Base-by-base conservation (phyloP, 2,888 invertebrate species). In the Aelia acuminata region DNA sequence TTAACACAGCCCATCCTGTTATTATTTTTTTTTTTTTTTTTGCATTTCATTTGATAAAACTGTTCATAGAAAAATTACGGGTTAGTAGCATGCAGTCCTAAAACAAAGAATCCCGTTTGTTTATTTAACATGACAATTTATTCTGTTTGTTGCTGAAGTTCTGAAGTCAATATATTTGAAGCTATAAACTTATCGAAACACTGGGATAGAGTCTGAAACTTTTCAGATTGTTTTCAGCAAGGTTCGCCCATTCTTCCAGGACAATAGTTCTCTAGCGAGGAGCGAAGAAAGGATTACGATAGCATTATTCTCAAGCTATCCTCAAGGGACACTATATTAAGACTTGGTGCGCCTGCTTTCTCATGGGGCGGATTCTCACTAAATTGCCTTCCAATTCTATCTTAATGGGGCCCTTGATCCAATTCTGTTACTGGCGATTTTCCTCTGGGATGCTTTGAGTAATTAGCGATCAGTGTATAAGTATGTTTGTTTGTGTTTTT, bases 401-500 rank as follows among this genome's bases (percentile, higher is more conserved):
- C 63, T 63, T 70, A 70, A 70, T 70, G 63, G 63, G 31, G 31
- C 63, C 63, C 63, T 35, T 70, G 63, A 15, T 70, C 63, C 63
- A 70, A 35, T 70, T 70, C 20, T 35, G 31, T 70, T 35, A 20
- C 63, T 13, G 20, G 31, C 1, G 31, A 31, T 26, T 63, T 31
- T 70, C 63, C 63, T 70, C 63, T 20, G 63, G 63, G 63, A 35
- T 31, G 4, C 63, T 31, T 13, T 5, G 22, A 18, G 35, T 31
- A 70, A 70, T n/a, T 26, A 18, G 10, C 31, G 35, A 70, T 70
- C 35, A 70, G 63, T 8, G 31, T 35, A 31, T 63, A 31, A 31
- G 63, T 63, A 13, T 26, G 26, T 8, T 5, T 63, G 15, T 63
- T 31, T 63, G 31, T n/a, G 43, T n/a, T n/a, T n/a, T n/a, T n/a